A percentile compares a stretch with the other conserved stretches of the same genome.
Conservation (phyloP, 2,888 invertebrate species). For the Nudaria mundana region DNA sequence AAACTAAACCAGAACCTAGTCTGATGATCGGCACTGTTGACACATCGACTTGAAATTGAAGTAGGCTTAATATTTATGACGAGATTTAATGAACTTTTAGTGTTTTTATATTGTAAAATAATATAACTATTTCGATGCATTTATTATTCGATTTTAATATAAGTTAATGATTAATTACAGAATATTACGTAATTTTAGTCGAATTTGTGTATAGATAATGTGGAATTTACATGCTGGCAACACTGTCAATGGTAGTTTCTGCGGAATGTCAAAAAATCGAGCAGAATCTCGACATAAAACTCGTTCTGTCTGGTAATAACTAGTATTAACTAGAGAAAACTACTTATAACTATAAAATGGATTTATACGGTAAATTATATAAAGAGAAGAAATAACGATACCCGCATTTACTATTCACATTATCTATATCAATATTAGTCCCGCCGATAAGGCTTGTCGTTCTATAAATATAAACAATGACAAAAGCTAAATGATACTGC, state of each 20-base stretch:
- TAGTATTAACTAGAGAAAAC: no score
- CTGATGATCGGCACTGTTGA: no score
- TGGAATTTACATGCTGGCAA: constrained; percentile 2
- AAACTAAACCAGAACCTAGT: no score
- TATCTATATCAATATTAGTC: constrained; percentile 12
- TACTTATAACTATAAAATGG: no score
- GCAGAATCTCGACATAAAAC: no score
- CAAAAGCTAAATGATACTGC: constrained; percentile 73
- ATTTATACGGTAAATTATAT: no score
- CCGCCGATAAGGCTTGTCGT: constrained; percentile 21
- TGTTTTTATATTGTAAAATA: constrained; percentile 13
- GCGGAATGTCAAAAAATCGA: no score
- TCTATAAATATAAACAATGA: constrained; percentile 30
- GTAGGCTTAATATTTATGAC: no score
- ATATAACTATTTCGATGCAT: constrained; percentile 53
- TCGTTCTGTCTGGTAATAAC: no score
- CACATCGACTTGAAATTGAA: no score
- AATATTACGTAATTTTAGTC: constrained; percentile 16
- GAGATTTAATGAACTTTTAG: background rate
- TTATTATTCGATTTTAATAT: constrained; percentile 35
- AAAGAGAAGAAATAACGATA: no score
- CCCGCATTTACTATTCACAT: constrained; percentile 7
- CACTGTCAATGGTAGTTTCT: background rate
- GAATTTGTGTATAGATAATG: constrained; percentile 18
- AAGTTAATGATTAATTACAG: constrained; percentile 8